A percentile compares a stretch with the other conserved stretches of the same genome.
These are phyloP conservation scores for Silurus meridionalis DNA, from an alignment of 2,113 vertebrate genomes.

Conservation along the genomic window DNA sequence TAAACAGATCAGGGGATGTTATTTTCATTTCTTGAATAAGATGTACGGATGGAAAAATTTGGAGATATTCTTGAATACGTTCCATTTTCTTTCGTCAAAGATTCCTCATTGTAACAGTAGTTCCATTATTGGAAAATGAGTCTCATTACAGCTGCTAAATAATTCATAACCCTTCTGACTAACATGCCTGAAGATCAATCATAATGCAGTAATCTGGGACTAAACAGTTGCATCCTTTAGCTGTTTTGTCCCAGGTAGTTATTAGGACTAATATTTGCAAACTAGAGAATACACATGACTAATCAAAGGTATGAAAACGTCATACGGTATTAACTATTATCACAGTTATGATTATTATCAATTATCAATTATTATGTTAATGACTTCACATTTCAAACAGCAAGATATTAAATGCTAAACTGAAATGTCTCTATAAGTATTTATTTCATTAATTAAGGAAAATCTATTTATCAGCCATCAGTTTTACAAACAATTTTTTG, in stretches of 20 bases:
- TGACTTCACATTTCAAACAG: neutral
- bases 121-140: neutral
- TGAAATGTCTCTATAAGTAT: neutral
- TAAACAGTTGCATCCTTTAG: neutral
- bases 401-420: neutral
- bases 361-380: neutral
- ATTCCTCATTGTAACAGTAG: neutral
- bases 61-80: too few relatives aligned
- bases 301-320: neutral
- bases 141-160: neutral
- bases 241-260: neutral
- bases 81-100: too few relatives aligned
- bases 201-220: neutral
- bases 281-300: neutral
- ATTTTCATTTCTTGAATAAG: too few relatives aligned
- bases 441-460: neutral
- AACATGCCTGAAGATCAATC: neutral
- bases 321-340: neutral
- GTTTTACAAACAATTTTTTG: neutral
- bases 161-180: neutral
- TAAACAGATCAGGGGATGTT: neutral
- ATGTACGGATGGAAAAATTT: too few relatives aligned
- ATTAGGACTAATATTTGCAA: neutral
- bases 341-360: too few relatives aligned
- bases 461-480: neutral